Base-by-base conservation (phyloP, 2,113 vertebrate genomes). In the Pogona vitticeps region DNA sequence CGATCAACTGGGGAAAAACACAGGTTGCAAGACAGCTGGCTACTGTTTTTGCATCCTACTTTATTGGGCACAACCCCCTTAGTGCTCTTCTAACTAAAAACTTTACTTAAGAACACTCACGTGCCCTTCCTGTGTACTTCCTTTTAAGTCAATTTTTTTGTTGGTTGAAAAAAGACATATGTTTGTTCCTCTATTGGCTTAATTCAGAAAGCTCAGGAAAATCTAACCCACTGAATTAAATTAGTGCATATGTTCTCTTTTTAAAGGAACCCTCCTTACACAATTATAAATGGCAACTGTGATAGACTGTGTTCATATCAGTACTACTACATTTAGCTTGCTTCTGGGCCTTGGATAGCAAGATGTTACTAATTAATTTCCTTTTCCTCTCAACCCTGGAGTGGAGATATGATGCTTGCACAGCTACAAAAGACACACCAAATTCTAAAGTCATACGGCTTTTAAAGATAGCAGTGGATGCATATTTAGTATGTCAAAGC, bases 291-390 rank as follows among this genome's bases (percentile, higher is more conserved):
- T 82, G n/a, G 28, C 52, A 70, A 38, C 70, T 18, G 70, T 70
- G 80, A 8, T 36, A 6, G 26, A 33, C 26, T 36, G 17, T 26
- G 36, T 82, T 52, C 4, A 42, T 40, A 42, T 65, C 36, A 65
- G 26, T n/a, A n/a, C 9, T 31, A 17, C 23, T 20, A 59, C 21
- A 67, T 80, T 18, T 36, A 10, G n/a, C 0, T 38, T 33, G 80
- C 65, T 84, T 89, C 87, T 73, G 61, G 75, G 70, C 75, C 85
- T 28, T 84, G 76, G 46, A 1, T 12, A 42, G 2, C 65, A 42
- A 93, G 84, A 1, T 82, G 36, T 23, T 75, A 78, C 61, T 0
- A 86, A 2, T 77, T 0, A 86, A 2, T 77, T 0, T 31, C 78
- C 81, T 73, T 58, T 2, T 14, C n/a, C 23, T 31, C 3, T 6